Evolutionary conservation across 2,113 vertebrate genomes (phyloP).

Genomic region (Lagopus muta): DNA sequence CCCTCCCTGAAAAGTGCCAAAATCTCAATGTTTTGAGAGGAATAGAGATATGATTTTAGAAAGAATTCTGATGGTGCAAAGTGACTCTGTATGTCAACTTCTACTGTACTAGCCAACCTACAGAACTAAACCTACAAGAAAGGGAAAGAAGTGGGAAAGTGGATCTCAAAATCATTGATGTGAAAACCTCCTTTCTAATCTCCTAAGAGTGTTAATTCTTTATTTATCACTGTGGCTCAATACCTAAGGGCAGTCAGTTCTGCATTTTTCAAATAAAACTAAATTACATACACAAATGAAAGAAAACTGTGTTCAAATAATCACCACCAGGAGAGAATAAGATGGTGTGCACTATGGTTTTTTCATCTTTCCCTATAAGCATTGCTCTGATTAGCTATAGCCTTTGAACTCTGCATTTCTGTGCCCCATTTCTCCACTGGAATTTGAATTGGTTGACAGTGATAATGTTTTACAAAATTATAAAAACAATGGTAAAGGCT

Average conservation of each 20-base stretch:
- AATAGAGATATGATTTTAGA: background rate
- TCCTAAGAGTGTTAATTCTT: background rate
- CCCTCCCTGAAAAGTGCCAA: background rate
- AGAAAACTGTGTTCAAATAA: background rate
- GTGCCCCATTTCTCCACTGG: slow-evolving; percentile 75
- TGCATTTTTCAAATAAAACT: background rate
- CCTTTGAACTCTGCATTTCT: slow-evolving; percentile 63
- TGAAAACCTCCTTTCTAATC: background rate
- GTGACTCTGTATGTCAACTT: background rate
- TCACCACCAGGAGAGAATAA: background rate
- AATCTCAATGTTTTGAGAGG: background rate
- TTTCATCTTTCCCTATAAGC: background rate
- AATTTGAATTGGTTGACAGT: slow-evolving; percentile 58
- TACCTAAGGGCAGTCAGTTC: background rate
- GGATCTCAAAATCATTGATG: background rate
- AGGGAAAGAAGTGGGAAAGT: background rate
- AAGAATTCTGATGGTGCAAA: background rate
- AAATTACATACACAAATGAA: background rate
- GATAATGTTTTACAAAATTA: slow-evolving; percentile 68
- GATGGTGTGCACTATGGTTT: background rate
- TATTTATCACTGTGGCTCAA: background rate
- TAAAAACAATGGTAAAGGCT: slow-evolving; percentile 67
- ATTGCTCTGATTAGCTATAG: background rate
- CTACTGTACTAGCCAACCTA: background rate
- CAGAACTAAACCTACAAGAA: background rate